Evolutionary conservation across 2,113 vertebrate species (phyloP), one percentile per base, ranked within the genome.

Genomic region (Lasiurus borealis): DNA sequence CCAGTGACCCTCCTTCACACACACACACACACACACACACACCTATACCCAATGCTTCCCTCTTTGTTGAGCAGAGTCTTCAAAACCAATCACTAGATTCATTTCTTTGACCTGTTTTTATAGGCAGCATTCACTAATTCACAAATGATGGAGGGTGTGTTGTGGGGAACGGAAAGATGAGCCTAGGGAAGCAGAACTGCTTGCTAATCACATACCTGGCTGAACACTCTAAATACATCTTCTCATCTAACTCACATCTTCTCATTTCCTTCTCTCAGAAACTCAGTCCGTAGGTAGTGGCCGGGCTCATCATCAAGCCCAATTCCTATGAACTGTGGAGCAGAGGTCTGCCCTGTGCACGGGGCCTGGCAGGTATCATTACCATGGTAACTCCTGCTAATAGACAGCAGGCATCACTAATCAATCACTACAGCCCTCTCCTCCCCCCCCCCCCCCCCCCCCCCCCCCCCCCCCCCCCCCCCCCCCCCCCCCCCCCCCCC

Each of bases 381-480:
- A 40, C 75, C 31, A 8, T 27, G 50, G 31, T 12, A 64, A 46
- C n/a, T 9, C 66, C 44, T 5, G 25, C 73, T 80, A 3, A 31
- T 25, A 15, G 73, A 50, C 7, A 40, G 68, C 46, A 71, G 52
- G 62, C 36, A 50, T 86, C 46, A 50, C 40, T 90, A 46, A 54
- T 66, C 73, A 8, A 19, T 81, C 66, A 29, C n/a, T n/a, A n/a
- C 40, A 31, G 34, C 13, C 1, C 6, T 3, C 27, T n/a, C 34
- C 11, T 5, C 5, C 40, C 40, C 5, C 40, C 40, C 3, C 40
- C 3, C 40, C 1, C 6, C 5, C 27, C 36, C 34, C 11, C 10
- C 50, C 2, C 50, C 15, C 1, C 15, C 52, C 10, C 50, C 2
- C 50, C 15, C 1, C 15, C 52, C 3, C 40, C 1, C 6, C 5